A percentile compares a stretch with the other conserved stretches of the same genome.
Conservation (phyloP, 2,888 invertebrate species). For the Aspidiotus destructor region DNA sequence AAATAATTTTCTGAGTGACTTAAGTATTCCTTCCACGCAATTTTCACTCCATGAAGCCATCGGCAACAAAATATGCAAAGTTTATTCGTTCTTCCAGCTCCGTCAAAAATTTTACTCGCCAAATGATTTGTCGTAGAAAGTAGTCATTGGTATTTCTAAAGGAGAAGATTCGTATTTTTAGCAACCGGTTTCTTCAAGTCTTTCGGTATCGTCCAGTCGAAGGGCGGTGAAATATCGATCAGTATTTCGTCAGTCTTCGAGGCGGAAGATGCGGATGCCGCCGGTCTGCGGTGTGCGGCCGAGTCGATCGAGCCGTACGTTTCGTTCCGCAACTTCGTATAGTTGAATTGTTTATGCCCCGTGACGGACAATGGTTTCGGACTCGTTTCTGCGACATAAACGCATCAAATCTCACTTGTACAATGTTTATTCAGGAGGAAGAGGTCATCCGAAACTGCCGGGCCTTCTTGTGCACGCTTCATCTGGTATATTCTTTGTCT, state of each 20-base stretch:
- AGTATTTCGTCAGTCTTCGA: slow-evolving; percentile 5
- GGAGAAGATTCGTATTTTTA: too few relatives aligned
- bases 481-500: slow-evolving; percentile 67
- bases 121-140: too few relatives aligned
- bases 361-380: slow-evolving; percentile 6
- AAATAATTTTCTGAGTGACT: too few relatives aligned
- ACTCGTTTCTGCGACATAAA: slow-evolving; percentile 10
- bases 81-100: too few relatives aligned
- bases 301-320: slow-evolving; percentile 36
- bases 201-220: neutral
- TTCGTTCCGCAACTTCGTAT: slow-evolving; percentile 73
- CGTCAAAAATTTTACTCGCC: too few relatives aligned
- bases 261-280: slow-evolving; percentile 7
- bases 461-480: slow-evolving; percentile 48
- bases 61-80: too few relatives aligned
- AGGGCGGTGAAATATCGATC: slow-evolving; percentile 17
- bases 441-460: slow-evolving; percentile 23
- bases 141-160: too few relatives aligned
- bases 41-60: too few relatives aligned
- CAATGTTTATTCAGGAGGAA: too few relatives aligned
- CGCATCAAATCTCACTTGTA: too few relatives aligned
- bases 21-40: too few relatives aligned
- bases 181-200: slow-evolving; percentile 9
- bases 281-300: neutral
- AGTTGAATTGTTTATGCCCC: slow-evolving; percentile 54